These are phyloP conservation scores for Patella vulgata DNA, from an alignment of 1,140 invertebrate species.

Conservation along the genomic window DNA sequence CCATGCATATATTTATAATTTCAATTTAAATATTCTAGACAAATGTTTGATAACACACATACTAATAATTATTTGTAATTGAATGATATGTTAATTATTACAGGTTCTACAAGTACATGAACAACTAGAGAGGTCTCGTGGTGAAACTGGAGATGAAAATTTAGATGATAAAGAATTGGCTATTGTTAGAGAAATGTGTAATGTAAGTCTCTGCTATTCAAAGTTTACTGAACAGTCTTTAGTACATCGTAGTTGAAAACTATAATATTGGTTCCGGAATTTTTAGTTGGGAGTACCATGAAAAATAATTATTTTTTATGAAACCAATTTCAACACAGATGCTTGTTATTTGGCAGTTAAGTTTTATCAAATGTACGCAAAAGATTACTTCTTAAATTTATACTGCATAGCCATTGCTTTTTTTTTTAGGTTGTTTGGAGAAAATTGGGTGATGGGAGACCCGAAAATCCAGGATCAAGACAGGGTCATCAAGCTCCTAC, in stretches of 20 bases:
- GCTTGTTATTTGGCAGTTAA: too few relatives aligned
- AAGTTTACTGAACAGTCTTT: background rate
- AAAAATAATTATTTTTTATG: too few relatives aligned
- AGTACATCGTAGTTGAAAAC: too few relatives aligned
- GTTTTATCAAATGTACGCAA: too few relatives aligned
- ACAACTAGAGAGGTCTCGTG: conserved; percentile 75
- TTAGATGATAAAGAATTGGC: conserved; percentile 93
- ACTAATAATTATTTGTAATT: too few relatives aligned
- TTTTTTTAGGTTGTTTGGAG: conserved; percentile 63
- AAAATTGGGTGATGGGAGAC: conserved; percentile 59
- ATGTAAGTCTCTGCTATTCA: conserved; percentile 73
- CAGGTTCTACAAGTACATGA: conserved; percentile 84
- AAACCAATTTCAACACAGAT: too few relatives aligned
- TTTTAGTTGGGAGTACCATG: too few relatives aligned
- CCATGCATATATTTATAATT: too few relatives aligned
- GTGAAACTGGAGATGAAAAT: conserved; percentile 53
- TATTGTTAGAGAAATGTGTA: conserved; percentile 95
- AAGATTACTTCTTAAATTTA: background rate
- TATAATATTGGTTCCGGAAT: too few relatives aligned
- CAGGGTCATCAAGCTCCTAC: background rate
- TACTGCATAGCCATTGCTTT: conserved; percentile 4
- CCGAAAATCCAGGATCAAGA: conserved; percentile 27
- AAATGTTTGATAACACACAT: too few relatives aligned
- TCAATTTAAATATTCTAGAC: too few relatives aligned
- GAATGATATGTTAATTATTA: too few relatives aligned